phyloP scores from a whole-genome alignment of 1,140 invertebrate species.

The Platorchestia sp. region DNA sequence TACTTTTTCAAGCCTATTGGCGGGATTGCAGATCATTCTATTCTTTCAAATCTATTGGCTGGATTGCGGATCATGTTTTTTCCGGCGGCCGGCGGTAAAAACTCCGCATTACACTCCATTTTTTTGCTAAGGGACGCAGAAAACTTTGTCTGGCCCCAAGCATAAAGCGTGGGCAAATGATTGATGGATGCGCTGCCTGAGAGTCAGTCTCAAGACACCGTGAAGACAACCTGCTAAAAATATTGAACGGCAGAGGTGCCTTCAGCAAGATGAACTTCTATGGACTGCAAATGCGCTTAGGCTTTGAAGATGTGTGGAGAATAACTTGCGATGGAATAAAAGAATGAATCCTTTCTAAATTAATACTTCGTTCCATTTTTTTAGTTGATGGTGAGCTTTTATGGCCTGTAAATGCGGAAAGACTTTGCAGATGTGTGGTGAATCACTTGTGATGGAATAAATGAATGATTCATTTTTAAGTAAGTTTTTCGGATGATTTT shows the following conservation, averaged over 20 bases:
- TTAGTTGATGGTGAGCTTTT: too few species aligned
- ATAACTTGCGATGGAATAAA: not conserved
- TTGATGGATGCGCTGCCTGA: not conserved
- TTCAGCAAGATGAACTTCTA: not conserved
- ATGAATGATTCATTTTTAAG: too few species aligned
- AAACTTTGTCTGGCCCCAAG: not conserved
- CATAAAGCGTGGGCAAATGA: not conserved
- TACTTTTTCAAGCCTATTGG: too few species aligned
- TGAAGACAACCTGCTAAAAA: not conserved
- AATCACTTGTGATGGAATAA: too few species aligned
- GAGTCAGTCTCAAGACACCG: not conserved
- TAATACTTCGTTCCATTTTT: too few species aligned
- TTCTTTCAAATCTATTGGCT: too few species aligned
- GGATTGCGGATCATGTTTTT: too few species aligned
- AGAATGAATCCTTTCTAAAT: not conserved
- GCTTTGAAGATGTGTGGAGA: not conserved
- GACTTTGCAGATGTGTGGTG: too few species aligned
- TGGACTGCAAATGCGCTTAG: too few species aligned
- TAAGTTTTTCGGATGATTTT: too few species aligned
- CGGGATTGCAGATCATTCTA: too few species aligned
- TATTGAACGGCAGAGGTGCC: not conserved
- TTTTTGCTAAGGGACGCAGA: not conserved
- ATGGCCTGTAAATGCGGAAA: too few species aligned
- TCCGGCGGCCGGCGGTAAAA: not conserved
- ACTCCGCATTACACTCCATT: not conserved